Base-by-base conservation (phyloP, 2,113 vertebrate genomes). In the Cyrtonyx montezumae region DNA sequence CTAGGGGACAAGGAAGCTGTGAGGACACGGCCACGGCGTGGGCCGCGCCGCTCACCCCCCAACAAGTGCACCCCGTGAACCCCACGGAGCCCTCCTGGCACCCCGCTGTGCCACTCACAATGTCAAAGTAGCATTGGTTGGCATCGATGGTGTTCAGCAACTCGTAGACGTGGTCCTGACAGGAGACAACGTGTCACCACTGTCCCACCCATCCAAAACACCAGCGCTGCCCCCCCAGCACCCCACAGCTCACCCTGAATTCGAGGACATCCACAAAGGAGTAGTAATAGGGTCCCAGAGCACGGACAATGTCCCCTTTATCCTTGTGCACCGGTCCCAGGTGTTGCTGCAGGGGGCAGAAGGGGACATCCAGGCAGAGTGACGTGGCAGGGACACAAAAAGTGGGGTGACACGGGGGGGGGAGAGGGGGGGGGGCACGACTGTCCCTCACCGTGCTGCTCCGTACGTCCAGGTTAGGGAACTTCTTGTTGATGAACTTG, bases 191-290 rank as follows among this genome's bases (percentile, higher is more conserved):
- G 26, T 13, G 55, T 75, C 69, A 67, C 26, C 5, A 8, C 28
- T 49, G 20, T 69, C 59, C 59, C 11, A 5, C 11, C 9, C 32
- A 34, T 3, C 40, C 26, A 18, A 66, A 48, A 36, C 18, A 11
- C 15, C 6, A 4, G 12, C 2, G 2, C 13, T 37, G 34, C 25
- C 30, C 32, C 32, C 59, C 51, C 18, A 7, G 45, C 32, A 28
- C 20, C 45, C 61, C 17, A 32, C n/a, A 17, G 46, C 96, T 98
- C 89, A 99, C 99, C 98, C 99, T 98, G 97, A 99, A 99, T 95
- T 99, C 99, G 96, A 99, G 98, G 84, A 99, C 97, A n/a, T 99
- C 99, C 90, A 99, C 97, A 97, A 99, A 99, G 23, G 99, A 98
- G 67, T 99, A 97, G 53, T 99, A 99, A 93, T 97, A 99, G 86